Evolutionary conservation across 2,888 invertebrate species (phyloP), one percentile per base, ranked within the genome.

Genomic region (Julus scandinavius): DNA sequence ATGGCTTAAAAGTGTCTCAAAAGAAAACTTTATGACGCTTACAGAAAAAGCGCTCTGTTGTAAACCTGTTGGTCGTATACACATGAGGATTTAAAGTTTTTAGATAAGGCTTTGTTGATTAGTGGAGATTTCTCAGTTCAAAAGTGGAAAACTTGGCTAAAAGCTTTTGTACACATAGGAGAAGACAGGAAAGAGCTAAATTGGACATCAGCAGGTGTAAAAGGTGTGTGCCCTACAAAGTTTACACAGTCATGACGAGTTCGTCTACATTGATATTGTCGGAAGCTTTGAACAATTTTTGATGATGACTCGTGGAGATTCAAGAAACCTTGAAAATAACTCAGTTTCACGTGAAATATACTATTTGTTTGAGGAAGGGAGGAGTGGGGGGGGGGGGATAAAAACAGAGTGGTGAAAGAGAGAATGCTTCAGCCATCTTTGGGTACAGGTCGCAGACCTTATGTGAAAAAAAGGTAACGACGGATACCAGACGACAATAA

Each of bases 401-500:
- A 85, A 17, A 85, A 45, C n/a, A 17, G 50, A 85, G 49, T 85
- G 45, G 50, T 50, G 85, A 85, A 29, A 85, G 41, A 40, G 15
- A 85, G 85, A 85, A 85, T 17, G 45, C 85, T 85, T 11, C 40
- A 85, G 45, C 45, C 49, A 45, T 45, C 85, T 29, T 80, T 80
- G 80, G 80, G 13, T 80, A 49, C 58, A 87, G 87, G 87, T 87
- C 58, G 87, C 87, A 87, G 87, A 58, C 87, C 87, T 87, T 85
- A 49, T 17, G 45, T 49, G 45, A 87, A 87, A 41, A 58, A 45
- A 50, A 49, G 87, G 87, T 87, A 80, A 87, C 87, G 83, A 72
- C 41, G 87, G 87, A 87, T 41, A 87, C 87, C 80, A 87, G 83
- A 83, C 87, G 72, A 87, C 87, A 87, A 72, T 87, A 83, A 83